A percentile compares a stretch with the other conserved stretches of the same genome.
These are phyloP conservation scores for Balaenoptera acutorostrata DNA, from an alignment of 2,113 vertebrate genomes.

Conservation along the genomic window DNA sequence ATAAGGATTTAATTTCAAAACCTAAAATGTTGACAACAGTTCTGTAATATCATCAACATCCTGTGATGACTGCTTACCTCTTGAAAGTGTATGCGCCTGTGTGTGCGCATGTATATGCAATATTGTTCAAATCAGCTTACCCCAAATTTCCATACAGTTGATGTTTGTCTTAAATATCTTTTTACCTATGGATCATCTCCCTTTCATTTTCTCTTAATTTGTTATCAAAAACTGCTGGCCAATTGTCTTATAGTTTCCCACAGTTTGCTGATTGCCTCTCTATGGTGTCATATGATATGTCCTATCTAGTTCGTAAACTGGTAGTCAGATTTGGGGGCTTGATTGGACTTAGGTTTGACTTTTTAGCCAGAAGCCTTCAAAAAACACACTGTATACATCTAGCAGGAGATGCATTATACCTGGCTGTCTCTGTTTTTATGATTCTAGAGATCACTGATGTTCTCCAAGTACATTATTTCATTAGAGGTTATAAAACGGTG, in stretches of 20 bases:
- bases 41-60: not conserved
- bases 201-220: not conserved
- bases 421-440: not conserved
- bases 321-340: not conserved
- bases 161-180: not conserved
- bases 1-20: not conserved
- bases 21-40: not conserved
- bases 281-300: not conserved
- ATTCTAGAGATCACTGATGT: not conserved
- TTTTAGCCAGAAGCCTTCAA: not conserved
- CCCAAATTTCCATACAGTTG: not conserved
- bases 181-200: not conserved
- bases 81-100: not conserved
- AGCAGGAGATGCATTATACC: not conserved
- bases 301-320: not conserved
- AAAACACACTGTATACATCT: not conserved
- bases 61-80: not conserved
- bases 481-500: not conserved
- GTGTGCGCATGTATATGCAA: fast-evolving
- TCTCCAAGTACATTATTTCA: not conserved
- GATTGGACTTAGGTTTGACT: not conserved
- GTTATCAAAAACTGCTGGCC: not conserved
- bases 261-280: not conserved
- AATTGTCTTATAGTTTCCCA: not conserved
- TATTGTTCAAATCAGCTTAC: not conserved